These are phyloP conservation scores for Leptinotarsa peninsularis DNA, from an alignment of 2,888 invertebrate species.

Conservation along the genomic window DNA sequence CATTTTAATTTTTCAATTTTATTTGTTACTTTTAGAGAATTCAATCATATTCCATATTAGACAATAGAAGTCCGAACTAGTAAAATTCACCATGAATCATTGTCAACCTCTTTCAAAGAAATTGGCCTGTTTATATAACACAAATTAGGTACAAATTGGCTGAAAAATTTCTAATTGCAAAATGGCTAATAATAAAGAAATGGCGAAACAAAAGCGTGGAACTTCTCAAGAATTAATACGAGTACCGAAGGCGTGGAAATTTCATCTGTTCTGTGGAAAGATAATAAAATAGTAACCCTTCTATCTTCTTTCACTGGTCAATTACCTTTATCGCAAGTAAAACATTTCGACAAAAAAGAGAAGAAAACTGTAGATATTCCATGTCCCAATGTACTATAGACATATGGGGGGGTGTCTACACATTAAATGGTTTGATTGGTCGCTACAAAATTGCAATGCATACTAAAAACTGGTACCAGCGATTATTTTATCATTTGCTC, in stretches of 20 bases:
- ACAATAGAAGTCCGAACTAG: too few species aligned
- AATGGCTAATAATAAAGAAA: background rate
- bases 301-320: conserved; percentile 43
- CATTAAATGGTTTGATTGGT: conserved; percentile 52
- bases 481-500: conserved; percentile 47
- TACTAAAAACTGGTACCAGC: conserved; percentile 46
- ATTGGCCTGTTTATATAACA: too few species aligned
- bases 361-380: conserved; percentile 47
- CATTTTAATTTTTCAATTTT: too few species aligned
- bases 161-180: too few species aligned
- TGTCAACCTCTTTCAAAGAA: too few species aligned
- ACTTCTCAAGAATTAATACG: conserved; percentile 26
- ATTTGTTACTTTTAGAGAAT: too few species aligned
- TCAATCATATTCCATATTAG: too few species aligned
- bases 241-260: conserved; percentile 40
- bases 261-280: conserved; percentile 1
- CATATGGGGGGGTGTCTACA: conserved; percentile 54
- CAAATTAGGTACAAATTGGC: too few species aligned
- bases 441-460: conserved; percentile 46
- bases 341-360: conserved; percentile 35
- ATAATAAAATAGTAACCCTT: conserved; percentile 55
- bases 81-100: too few species aligned
- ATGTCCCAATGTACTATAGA: conserved; percentile 42
- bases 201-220: conserved; percentile 21
- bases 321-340: background rate